These are phyloP conservation scores for Drosophila setifemur DNA, from an alignment of 1,140 invertebrate species.

Conservation along the genomic window DNA sequence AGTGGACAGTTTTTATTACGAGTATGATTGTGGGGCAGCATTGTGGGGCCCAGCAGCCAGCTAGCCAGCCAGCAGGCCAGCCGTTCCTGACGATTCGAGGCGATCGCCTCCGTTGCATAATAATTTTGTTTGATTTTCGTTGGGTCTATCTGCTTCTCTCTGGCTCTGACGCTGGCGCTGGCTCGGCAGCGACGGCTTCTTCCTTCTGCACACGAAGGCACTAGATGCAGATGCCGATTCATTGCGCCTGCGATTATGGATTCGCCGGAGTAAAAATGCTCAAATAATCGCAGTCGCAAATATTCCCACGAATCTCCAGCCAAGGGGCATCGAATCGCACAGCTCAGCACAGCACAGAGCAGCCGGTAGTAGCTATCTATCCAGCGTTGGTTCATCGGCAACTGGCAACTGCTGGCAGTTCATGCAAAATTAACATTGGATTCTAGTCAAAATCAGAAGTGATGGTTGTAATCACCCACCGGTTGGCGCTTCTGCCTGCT, in stretches of 20 bases:
- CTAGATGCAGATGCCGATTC: slow-evolving; percentile 59
- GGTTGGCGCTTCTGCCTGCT: slow-evolving; percentile 54
- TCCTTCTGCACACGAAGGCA: slow-evolving; percentile 40
- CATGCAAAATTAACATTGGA: slow-evolving; percentile 67
- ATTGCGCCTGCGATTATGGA: slow-evolving; percentile 67
- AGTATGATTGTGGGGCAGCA: slow-evolving; percentile 62
- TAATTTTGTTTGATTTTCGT: slow-evolving; percentile 38
- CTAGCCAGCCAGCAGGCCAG: slow-evolving; percentile 17
- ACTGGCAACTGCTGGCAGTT: slow-evolving; percentile 20
- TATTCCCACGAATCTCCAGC: slow-evolving; percentile 67
- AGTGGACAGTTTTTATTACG: slow-evolving; percentile 73
- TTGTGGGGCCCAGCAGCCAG: slow-evolving; percentile 22
- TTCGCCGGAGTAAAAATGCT: slow-evolving; percentile 65
- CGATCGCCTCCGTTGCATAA: slow-evolving; percentile 37
- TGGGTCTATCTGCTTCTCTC: slow-evolving; percentile 8
- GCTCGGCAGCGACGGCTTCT: slow-evolving; percentile 3
- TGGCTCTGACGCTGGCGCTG: neutral
- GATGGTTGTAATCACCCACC: slow-evolving; percentile 56
- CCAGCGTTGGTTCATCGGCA: slow-evolving; percentile 42
- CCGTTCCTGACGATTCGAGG: slow-evolving; percentile 28
- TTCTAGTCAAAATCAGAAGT: slow-evolving; percentile 75
- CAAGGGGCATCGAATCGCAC: slow-evolving; percentile 41
- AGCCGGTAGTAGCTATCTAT: slow-evolving; percentile 28
- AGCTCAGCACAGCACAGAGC: neutral
- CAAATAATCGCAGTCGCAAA: slow-evolving; percentile 70